Percentiles rank a stretch among this genome's conserved stretches.
Conservation (phyloP, 2,888 invertebrate species). For the Apamea anceps region DNA sequence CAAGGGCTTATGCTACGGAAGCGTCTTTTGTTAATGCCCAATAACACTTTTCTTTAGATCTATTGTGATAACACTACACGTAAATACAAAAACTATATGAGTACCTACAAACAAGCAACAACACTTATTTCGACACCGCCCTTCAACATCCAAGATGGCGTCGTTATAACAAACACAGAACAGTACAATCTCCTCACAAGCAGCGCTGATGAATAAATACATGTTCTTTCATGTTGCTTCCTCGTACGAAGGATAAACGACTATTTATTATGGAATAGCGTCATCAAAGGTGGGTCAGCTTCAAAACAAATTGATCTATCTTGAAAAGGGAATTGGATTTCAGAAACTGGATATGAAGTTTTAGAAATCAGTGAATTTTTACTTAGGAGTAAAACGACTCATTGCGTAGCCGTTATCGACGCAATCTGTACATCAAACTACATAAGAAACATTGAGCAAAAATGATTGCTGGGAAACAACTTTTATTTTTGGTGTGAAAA, state of each 20-base stretch:
- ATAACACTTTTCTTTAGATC: background rate
- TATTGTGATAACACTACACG: background rate
- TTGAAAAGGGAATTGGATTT: conserved; percentile 34
- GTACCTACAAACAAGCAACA: conserved; percentile 27
- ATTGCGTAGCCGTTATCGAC: background rate
- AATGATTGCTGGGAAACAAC: background rate
- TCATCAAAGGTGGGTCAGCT: conserved; percentile 69
- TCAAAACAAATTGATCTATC: conserved; percentile 68
- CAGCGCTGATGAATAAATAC: conserved; percentile 63
- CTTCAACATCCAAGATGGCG: conserved; percentile 41
- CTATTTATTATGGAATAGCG: conserved; percentile 68
- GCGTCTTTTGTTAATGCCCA: background rate
- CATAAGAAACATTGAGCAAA: background rate
- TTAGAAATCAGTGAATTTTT: background rate
- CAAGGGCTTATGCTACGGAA: background rate
- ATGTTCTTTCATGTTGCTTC: conserved; percentile 60
- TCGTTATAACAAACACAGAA: conserved; percentile 27
- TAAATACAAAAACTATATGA: background rate
- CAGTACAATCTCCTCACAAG: conserved; percentile 39
- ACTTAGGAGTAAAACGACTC: background rate
- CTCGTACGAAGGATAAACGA: conserved; percentile 61
- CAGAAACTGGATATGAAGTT: conserved; percentile 37
- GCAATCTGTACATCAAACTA: background rate
- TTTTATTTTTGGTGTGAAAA: background rate
- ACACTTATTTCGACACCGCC: conserved; percentile 33